A percentile compares a stretch with the other conserved stretches of the same genome.
Evolutionary conservation across 2,113 vertebrate species (phyloP).

Genomic region (Ammodytes marinus): DNA sequence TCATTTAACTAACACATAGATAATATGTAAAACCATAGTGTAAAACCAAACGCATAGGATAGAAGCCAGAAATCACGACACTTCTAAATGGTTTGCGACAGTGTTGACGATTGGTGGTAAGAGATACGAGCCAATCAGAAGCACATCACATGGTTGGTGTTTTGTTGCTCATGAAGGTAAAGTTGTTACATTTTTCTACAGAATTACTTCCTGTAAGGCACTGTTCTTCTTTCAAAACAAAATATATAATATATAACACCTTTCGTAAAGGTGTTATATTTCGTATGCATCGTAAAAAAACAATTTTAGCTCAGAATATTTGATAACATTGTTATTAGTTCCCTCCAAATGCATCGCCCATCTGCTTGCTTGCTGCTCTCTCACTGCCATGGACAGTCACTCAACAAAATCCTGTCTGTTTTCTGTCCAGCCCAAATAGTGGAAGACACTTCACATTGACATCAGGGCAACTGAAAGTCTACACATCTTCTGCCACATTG

Average conservation of each 20-base stretch:
- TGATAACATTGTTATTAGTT: background rate
- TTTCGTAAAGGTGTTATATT: background rate
- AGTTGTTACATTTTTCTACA: background rate
- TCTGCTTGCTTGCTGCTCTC: too few species aligned
- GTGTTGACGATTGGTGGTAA: conserved; percentile 12
- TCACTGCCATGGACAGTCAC: too few species aligned
- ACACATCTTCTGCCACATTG: too few species aligned
- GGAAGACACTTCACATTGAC: too few species aligned
- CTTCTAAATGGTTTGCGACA: conserved; percentile 30
- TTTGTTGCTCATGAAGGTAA: conserved; percentile 9
- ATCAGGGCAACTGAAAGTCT: too few species aligned
- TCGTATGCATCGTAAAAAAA: background rate
- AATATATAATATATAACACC: background rate
- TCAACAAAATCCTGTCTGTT: too few species aligned
- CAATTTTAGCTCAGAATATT: background rate
- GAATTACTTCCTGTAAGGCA: background rate
- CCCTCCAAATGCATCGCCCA: too few species aligned
- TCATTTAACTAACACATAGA: too few species aligned
- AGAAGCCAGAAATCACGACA: background rate
- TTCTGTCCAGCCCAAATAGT: too few species aligned
- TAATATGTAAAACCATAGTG: too few species aligned
- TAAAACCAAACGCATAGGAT: too few species aligned
- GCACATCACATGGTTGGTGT: conserved; percentile 7
- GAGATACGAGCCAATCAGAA: conserved; percentile 28
- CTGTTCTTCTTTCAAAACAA: conserved; percentile 42